Evolutionary conservation across 2,113 vertebrate species (phyloP), one percentile per base, ranked within the genome.

Genomic region (Baryphthengus martii): DNA sequence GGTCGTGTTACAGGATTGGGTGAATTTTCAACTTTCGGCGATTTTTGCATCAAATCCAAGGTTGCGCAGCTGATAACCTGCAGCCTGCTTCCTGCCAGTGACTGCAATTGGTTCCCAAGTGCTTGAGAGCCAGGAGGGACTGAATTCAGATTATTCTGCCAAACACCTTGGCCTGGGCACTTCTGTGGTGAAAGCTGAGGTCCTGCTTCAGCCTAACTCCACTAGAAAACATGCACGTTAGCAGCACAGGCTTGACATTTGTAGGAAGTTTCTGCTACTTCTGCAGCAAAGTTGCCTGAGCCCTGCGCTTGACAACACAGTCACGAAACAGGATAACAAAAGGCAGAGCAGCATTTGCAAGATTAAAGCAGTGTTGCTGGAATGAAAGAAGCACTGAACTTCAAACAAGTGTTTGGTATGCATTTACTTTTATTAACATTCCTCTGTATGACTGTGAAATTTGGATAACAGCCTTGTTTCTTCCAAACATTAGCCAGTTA

Each of bases 401-500:
- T 97, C 94, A 96, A 97, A 96, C 93, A 90, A 95, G 76, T 81
- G 90, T 93, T 97, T 95, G 93, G 88, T 93, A 52, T 81, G 94
- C 92, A 90, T 92, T 95, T 96, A 86, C 79, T 97, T 95, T 89
- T 97, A 93, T 95, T 97, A 96, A 93, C 62, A 40, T 97, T 95
- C 83, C 68, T 84, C 65, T 47, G 13, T 62, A 62, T 40, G 92
- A 63, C 92, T 95, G 35, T 79, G 83, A 96, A 95, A 71, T 93
- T 89, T 95, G 95, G 80, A 55, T 86, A 94, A 81, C 61, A 94
- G 92, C 83, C 76, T 93, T 3, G 13, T 82, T 92, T 93, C 76
- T 93, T 85, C 59, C 65, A 67, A 71, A 93, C 33, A 5, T 90
- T 93, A 86, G 74, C 19, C 3, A 49, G 59, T 95, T 90, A 76